phyloP scores from a whole-genome alignment of 2,797 vertebrate genomes.

The Tokudaia tokunoshimensis region DNA sequence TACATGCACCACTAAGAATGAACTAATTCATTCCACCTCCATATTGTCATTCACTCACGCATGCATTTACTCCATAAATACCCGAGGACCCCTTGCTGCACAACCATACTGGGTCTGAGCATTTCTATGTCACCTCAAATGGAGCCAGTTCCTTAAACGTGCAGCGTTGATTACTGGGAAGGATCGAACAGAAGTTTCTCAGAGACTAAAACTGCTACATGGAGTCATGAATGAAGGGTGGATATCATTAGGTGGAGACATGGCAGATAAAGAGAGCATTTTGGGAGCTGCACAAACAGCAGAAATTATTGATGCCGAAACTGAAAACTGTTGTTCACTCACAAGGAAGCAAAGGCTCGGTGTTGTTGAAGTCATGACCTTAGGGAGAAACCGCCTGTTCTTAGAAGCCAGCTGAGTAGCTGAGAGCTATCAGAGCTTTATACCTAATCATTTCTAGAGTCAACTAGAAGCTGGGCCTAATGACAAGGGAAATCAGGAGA shows the following conservation, averaged over 20 bases:
- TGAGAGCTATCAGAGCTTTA: background rate
- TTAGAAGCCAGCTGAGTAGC: conserved; percentile 1
- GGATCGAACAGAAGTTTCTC: background rate
- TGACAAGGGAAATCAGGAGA: background rate
- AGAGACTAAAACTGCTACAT: background rate
- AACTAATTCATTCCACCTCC: background rate
- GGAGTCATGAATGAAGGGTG: background rate
- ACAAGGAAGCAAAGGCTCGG: background rate
- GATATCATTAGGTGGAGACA: background rate
- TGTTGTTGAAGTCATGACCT: background rate
- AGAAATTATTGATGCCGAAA: background rate
- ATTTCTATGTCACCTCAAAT: background rate
- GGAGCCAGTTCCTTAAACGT: background rate
- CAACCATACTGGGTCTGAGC: background rate
- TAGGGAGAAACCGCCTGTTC: background rate
- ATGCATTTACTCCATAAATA: background rate
- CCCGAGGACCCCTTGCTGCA: background rate
- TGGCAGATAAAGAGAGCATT: background rate
- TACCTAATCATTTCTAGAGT: background rate
- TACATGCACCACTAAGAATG: background rate
- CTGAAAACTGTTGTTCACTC: background rate
- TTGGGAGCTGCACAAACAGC: background rate
- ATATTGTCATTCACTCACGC: background rate
- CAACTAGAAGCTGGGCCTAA: background rate
- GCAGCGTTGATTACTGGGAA: background rate